Percentiles rank a stretch among this genome's conserved stretches.
Evolutionary conservation across 2,113 vertebrate genomes (phyloP).

Genomic region (Pedionomus torquatus): DNA sequence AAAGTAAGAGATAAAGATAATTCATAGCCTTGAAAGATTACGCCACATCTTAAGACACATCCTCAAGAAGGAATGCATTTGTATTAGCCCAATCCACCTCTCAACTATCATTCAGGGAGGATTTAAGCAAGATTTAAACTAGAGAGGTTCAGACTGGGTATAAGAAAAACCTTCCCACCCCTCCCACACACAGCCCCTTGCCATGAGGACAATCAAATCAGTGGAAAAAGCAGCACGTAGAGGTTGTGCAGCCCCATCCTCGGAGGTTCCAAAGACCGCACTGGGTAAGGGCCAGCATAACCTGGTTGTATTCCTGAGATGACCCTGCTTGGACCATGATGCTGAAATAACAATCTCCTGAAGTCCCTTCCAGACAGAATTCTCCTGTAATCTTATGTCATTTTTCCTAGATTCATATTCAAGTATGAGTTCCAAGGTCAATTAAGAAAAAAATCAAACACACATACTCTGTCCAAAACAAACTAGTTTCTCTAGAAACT

Average conservation of each 20-base stretch:
- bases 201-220: background rate
- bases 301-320: background rate
- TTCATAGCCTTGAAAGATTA: background rate
- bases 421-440: background rate
- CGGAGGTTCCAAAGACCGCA: background rate
- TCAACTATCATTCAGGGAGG: background rate
- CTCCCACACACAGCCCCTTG: accelerated
- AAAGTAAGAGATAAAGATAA: background rate
- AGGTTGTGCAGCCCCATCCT: background rate
- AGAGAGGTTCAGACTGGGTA: background rate
- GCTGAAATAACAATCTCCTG: background rate
- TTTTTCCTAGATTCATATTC: background rate
- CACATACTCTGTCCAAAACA: background rate
- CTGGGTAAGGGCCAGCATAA: accelerated
- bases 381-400: background rate
- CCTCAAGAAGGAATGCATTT: background rate
- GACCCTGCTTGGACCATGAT: background rate
- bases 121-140: background rate
- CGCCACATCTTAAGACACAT: background rate
- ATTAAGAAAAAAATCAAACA: background rate
- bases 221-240: background rate
- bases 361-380: background rate
- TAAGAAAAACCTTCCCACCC: background rate
- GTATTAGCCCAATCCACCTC: background rate
- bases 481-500: background rate